Evolutionary conservation across 64 coral and sea anemone genomes (phyloP).

Genomic region (Acropora yongei): DNA sequence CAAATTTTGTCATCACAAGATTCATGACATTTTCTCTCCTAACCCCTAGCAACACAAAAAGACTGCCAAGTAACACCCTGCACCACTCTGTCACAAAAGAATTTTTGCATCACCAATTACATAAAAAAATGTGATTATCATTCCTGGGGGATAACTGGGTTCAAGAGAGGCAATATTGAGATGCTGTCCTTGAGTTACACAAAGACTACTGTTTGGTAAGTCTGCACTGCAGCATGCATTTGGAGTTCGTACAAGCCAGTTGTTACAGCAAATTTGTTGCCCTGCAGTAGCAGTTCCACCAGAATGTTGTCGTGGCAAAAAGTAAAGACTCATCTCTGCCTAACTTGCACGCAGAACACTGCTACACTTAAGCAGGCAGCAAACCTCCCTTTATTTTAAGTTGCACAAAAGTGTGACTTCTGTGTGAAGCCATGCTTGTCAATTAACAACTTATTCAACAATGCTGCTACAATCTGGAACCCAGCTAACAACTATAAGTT

Average conservation of each 20-base stretch:
- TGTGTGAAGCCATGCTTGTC: not conserved
- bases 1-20: not conserved
- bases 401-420: not conserved
- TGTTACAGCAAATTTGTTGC: slow-evolving; percentile 49
- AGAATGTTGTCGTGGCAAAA: slow-evolving; percentile 48
- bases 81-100: not conserved
- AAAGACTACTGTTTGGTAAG: slow-evolving; percentile 41
- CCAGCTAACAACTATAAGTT: slow-evolving; percentile 27
- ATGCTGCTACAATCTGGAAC: slow-evolving; percentile 3
- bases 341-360: slow-evolving; percentile 63
- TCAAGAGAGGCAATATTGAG: slow-evolving; percentile 24
- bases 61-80: slow-evolving; percentile 35
- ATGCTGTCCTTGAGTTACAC: slow-evolving; percentile 42
- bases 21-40: not conserved
- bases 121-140: slow-evolving; percentile 29
- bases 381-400: slow-evolving; percentile 53
- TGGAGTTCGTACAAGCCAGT: not conserved
- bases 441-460: slow-evolving; percentile 3
- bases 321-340: slow-evolving; percentile 61
- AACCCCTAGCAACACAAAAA: slow-evolving; percentile 39
- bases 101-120: slow-evolving; percentile 36
- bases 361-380: slow-evolving; percentile 17
- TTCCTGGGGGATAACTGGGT: slow-evolving; percentile 50
- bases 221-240: not conserved
- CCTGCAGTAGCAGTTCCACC: slow-evolving; percentile 56